phyloP scores from a whole-genome alignment of 1,140 invertebrate species.

The Lasioglossum albipes region DNA sequence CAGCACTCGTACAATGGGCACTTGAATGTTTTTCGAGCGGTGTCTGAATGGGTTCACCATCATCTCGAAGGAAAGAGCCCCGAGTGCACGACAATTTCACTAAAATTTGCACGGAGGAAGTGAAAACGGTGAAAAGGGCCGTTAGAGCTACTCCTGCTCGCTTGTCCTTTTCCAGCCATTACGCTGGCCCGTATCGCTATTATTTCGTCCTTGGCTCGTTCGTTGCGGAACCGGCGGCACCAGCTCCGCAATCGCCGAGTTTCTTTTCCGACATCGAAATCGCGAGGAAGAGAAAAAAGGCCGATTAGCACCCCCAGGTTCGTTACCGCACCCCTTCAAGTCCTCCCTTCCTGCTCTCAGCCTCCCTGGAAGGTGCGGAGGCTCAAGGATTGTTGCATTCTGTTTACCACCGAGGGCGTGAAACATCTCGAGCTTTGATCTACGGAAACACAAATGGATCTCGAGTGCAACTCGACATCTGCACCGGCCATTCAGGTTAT shows the following conservation, averaged over 20 bases:
- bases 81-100: conserved; percentile 40
- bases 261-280: conserved; percentile 11
- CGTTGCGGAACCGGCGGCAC: conserved; percentile 3
- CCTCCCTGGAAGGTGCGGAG: neutral
- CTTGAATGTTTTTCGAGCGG: conserved; percentile 40
- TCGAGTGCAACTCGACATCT: neutral
- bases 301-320: conserved; percentile 37
- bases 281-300: conserved; percentile 5
- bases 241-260: conserved; percentile 12
- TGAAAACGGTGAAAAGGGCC: conserved; percentile 32
- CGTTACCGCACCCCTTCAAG: conserved; percentile 36
- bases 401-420: conserved; percentile 12
- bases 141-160: conserved; percentile 12
- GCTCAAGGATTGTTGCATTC: conserved; percentile 21
- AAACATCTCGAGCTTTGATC: conserved; percentile 46
- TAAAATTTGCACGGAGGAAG: conserved; percentile 47
- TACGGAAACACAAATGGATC: conserved; percentile 16
- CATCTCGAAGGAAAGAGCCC: conserved; percentile 43
- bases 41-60: conserved; percentile 19
- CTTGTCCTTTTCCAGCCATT: neutral
- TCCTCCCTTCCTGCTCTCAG: neutral
- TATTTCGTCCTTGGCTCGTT: conserved; percentile 14
- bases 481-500: neutral
- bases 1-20: conserved; percentile 24
- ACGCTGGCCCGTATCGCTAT: neutral